Base-by-base conservation (phyloP, 2,888 invertebrate genomes). In the Phlogophora meticulosa region DNA sequence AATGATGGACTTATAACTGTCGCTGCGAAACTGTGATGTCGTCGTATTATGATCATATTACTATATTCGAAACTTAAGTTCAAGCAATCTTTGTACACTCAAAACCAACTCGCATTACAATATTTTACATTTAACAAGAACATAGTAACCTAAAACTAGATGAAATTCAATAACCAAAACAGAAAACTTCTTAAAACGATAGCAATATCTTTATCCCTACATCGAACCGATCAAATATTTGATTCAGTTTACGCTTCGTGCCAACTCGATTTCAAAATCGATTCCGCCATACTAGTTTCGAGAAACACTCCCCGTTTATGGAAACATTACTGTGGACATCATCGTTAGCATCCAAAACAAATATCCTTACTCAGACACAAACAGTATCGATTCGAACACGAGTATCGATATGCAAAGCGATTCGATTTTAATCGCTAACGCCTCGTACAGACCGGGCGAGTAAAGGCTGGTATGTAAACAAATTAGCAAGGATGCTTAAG, bases 381-480 rank as follows among this genome's bases (percentile, higher is more conserved):
- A 73, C 43, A 67, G 60, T 66, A 76, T 80, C 58, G 55, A 59
- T 73, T 52, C n/a, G 56, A 70, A 52, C 46, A 74, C 56, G 43
- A 63, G 61, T 70, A 71, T 63, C 59, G 64, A 80, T 81, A 81
- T 83, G 86, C 75, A 75, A 80, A 76, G 40, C 57, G 34, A 78
- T 81, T 78, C 77, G 80, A 88, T 87, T 85, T 84, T 81, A 78
- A 65, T 78, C 80, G 64, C 74, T 74, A 78, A 87, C 40, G 57
- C 69, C 66, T 64, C 24, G 65, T 59, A 22, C 71, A 74, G 49
- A 68, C 51, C 34, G 32, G 40, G 13, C 38, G 2, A 64, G 67
- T 73, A 40, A 24, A 57, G 51, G 38, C 38, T 49, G 63, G 60
- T 57, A 68, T 56, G 62, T 62, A 66, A 66, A 78, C 62, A 76